Base-by-base conservation (phyloP, 2,888 invertebrate species). In the Hirtodrosophila alboralis region DNA sequence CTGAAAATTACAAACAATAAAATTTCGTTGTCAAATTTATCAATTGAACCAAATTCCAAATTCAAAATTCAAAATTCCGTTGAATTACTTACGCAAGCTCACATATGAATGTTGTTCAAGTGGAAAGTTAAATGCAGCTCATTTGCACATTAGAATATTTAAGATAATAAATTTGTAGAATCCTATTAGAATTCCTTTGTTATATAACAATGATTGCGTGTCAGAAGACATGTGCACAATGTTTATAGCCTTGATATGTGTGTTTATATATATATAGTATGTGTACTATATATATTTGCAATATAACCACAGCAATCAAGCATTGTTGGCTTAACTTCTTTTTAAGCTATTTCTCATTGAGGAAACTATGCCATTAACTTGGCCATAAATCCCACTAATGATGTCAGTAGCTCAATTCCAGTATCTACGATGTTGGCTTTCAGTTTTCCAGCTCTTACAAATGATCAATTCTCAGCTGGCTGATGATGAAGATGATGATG, bases 291-390 rank as follows among this genome's bases (percentile, higher is more conserved):
- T 33, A 44, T 41, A n/a, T n/a, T n/a, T n/a, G n/a, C 2, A 18
- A 28, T 7, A 18, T 33, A 10, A 44, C 73, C 58, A 28, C 34
- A 44, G 14, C 21, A 14, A 38, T 12, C n/a, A 43, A 33, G 5
- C 16, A 13, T 45, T 23, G 53, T 47, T 40, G 33, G 8, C 28
- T 54, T 49, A 61, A 67, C 49, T 61, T 49, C 44, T 49, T 57
- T 66, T 61, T 27, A 57, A 65, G 66, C 57, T 37, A 36, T 68
- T 71, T 49, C 27, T 34, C 10, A 34, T 31, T 4, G 28, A 26
- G 80, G 31, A 57, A 79, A 79, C 80, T 70, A 58, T 62, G 44
- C 75, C 80, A 79, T 75, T 85, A 83, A 72, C 56, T 52, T 51
- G 47, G 48, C 43, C 58, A 61, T 67, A 60, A 78, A 62, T 75